These are phyloP conservation scores for Urocynchramus pylzowi DNA, from an alignment of 2,113 vertebrate species.

Conservation along the genomic window DNA sequence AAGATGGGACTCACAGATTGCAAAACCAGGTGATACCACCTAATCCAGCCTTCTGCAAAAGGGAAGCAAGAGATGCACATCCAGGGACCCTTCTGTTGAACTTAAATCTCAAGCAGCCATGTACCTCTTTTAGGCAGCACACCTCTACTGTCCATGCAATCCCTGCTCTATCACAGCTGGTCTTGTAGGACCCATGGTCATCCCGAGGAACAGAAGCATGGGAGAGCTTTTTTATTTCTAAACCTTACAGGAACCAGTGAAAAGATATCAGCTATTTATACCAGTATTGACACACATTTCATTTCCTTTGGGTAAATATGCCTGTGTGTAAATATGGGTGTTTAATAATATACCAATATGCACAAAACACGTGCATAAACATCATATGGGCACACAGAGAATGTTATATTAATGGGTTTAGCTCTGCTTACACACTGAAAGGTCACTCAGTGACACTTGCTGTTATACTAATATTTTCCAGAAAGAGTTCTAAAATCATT, in stretches of 20 bases:
- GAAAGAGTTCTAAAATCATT: not conserved
- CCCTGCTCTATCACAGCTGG: not conserved
- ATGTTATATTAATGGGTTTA: not conserved
- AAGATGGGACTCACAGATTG: not conserved
- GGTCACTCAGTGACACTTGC: not conserved
- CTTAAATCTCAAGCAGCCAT: not conserved
- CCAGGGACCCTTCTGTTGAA: not conserved
- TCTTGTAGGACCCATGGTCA: not conserved
- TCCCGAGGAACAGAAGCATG: not conserved
- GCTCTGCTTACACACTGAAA: not conserved
- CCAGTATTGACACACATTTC: not conserved
- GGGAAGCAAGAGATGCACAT: not conserved
- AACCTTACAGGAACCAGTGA: not conserved
- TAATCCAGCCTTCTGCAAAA: not conserved
- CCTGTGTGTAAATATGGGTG: not conserved
- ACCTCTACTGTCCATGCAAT: not conserved
- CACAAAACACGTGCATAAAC: not conserved
- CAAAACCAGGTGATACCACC: not conserved
- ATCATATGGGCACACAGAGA: not conserved
- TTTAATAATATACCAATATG: not conserved
- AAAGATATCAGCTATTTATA: not conserved
- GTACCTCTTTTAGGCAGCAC: not conserved
- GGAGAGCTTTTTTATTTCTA: not conserved
- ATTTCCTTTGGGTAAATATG: not conserved
- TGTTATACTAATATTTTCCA: not conserved